Evolutionary conservation across 1,140 invertebrate species (phyloP).

Genomic region (Papilio dardanus): DNA sequence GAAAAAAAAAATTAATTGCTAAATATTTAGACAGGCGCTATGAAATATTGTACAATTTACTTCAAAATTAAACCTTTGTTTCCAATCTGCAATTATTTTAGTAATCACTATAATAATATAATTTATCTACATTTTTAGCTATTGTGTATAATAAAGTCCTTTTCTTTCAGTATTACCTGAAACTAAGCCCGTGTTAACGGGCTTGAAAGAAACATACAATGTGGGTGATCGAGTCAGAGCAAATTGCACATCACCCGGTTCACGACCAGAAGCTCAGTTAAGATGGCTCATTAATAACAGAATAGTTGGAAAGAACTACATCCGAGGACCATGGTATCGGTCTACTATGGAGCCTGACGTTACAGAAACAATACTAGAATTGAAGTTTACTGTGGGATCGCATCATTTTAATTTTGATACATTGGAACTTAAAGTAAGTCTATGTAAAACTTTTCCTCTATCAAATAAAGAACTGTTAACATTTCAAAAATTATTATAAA

Average conservation of each 20-base stretch:
- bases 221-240: conserved; percentile 88
- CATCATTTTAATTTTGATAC: conserved; percentile 58
- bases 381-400: conserved; percentile 56
- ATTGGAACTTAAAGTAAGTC: conserved; percentile 59
- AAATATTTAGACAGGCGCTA: background rate
- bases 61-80: too few species aligned
- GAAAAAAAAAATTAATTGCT: background rate
- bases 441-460: background rate
- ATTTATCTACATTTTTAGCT: too few species aligned
- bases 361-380: conserved; percentile 57
- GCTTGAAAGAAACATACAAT: conserved; percentile 88
- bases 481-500: too few species aligned
- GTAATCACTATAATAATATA: background rate
- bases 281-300: conserved; percentile 91
- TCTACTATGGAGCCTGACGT: conserved; percentile 51
- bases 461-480: background rate
- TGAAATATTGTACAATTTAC: too few species aligned
- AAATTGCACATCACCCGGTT: conserved; percentile 91
- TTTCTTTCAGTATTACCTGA: conserved; percentile 88
- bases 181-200: conserved; percentile 88
- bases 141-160: too few species aligned
- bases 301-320: conserved; percentile 59
- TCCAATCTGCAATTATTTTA: too few species aligned
- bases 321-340: conserved; percentile 62
- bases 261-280: conserved; percentile 90